Evolutionary conservation across 2,797 vertebrate species (phyloP).

Genomic region (Gobio occitaniae): DNA sequence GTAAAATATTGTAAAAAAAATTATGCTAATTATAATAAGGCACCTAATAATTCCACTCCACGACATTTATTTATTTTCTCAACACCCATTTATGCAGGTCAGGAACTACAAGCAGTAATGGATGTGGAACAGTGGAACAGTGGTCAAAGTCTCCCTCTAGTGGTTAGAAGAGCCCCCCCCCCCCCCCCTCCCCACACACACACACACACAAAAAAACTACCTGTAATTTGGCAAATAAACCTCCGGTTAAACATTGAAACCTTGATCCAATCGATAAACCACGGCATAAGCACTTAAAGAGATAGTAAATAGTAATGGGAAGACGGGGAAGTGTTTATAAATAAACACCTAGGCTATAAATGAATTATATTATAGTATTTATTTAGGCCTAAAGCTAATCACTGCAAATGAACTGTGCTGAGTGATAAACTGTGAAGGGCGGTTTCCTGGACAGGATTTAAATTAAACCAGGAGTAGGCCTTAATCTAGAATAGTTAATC

Average conservation of each 20-base stretch:
- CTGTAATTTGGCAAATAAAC: neutral
- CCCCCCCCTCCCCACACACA: too few relatives aligned
- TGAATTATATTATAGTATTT: neutral
- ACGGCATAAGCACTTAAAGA: neutral
- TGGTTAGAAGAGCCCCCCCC: neutral
- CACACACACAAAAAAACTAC: neutral
- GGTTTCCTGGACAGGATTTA: too few relatives aligned
- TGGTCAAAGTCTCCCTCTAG: conserved; percentile 15
- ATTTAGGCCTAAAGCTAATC: neutral
- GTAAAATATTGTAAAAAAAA: neutral
- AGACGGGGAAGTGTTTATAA: neutral
- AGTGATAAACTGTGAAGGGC: neutral
- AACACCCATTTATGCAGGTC: neutral
- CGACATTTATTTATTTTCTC: neutral
- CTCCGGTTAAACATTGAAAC: neutral
- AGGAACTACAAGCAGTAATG: neutral
- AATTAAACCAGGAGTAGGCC: too few relatives aligned
- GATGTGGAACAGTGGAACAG: neutral
- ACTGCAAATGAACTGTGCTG: neutral
- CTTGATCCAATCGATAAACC: neutral
- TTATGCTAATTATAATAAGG: neutral
- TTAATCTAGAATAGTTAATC: too few relatives aligned
- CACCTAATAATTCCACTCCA: neutral
- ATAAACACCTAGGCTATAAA: neutral
- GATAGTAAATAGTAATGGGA: neutral